phyloP scores from a whole-genome alignment of 2,113 vertebrate genomes.

The Alligator mississippiensis region DNA sequence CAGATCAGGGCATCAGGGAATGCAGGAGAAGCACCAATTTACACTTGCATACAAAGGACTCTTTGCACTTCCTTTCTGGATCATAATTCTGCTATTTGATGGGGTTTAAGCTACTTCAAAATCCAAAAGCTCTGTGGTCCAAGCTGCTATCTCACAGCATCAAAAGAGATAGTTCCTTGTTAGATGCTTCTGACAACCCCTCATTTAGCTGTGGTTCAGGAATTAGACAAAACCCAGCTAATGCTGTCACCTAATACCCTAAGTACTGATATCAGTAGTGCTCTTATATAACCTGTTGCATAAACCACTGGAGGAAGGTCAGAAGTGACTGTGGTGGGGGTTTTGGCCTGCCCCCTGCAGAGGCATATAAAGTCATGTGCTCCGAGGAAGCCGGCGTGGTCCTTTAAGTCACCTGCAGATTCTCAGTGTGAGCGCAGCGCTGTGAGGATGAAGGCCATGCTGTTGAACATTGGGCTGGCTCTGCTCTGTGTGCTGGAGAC shows the following conservation, averaged over 20 bases:
- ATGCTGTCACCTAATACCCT: not conserved
- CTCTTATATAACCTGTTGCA: conserved; percentile 50
- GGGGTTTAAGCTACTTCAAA: not conserved
- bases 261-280: not conserved
- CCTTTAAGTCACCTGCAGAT: not conserved
- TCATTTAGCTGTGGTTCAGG: not conserved
- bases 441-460: conserved; percentile 53
- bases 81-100: no score
- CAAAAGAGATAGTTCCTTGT: not conserved
- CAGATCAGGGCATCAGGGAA: not conserved
- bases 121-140: not conserved
- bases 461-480: conserved; percentile 59
- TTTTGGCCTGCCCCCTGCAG: not conserved
- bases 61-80: not conserved
- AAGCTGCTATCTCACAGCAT: not conserved
- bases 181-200: not conserved
- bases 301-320: not conserved
- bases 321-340: not conserved
- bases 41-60: not conserved
- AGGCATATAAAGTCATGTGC: conserved; percentile 10
- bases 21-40: not conserved
- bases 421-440: not conserved
- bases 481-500: conserved; percentile 67
- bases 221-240: not conserved
- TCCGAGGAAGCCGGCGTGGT: not conserved